Base-by-base conservation (phyloP, 2,888 invertebrate genomes). In the Cynaeus angustus region DNA sequence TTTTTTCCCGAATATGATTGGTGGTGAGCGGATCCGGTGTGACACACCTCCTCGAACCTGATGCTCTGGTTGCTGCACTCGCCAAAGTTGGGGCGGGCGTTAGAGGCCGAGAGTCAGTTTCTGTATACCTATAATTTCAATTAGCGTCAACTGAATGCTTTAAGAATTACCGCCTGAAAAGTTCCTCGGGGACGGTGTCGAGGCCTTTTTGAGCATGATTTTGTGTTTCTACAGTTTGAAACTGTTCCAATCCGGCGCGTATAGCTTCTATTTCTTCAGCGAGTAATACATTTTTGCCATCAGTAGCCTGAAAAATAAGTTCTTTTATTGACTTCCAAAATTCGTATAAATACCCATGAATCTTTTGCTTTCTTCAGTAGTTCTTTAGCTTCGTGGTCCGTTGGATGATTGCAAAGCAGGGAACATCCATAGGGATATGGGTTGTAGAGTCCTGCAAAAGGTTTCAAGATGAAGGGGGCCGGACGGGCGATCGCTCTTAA, bases 401-500 rank as follows among this genome's bases (percentile, higher is more conserved):
- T 91, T 0, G 95, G 95, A 84, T 95, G 95, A 83, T 95, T 95
- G 85, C 95, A 95, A 6, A 95, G 87, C 5, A 95, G 90, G 0
- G 95, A 95, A 81, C 95, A 95, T 4, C 91, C 90, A 71, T 90
- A 89, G 0, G 93, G 89, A 83, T 92, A 95, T 0, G 95, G 95
- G 84, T 95, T 95, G 85, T 91, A 94, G 0, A 95, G 86, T 0
- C 92, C 93, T 1, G 94, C 93, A 80, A 92, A 93, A 0, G 94
- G 94, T 53, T 94, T 91, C 43, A 94, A 85, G 67, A 91, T 89
- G 69, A 91, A 91, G 3, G 94, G 92, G 0, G 94, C 93, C 0
- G 92, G 91, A 26, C 87, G 87, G 9, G 91, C 89, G 7, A 91
- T 88, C 78, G 91, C 90, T 79, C 85, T 84, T 70, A 91, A 80